These are phyloP conservation scores for Typhlichthys eigenmanni DNA, from an alignment of 2,797 vertebrate genomes.

Conservation along the genomic window DNA sequence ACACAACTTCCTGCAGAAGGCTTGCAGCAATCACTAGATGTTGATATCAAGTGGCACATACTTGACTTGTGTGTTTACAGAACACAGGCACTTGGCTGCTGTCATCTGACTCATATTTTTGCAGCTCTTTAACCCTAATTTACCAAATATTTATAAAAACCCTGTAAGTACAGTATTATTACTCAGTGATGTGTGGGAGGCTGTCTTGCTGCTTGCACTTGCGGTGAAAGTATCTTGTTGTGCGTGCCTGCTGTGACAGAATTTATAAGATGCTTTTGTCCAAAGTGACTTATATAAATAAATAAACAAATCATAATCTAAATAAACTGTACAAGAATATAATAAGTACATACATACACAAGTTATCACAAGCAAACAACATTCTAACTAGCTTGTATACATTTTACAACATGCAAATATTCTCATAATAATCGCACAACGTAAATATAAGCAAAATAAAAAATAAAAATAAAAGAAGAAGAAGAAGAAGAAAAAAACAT, in stretches of 20 bases:
- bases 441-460: background rate
- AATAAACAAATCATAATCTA: no score
- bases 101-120: constrained; percentile 10
- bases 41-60: constrained; percentile 21
- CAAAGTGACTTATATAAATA: no score
- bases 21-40: constrained; percentile 22
- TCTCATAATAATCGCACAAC: no score
- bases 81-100: constrained; percentile 10
- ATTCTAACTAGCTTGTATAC: background rate
- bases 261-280: no score
- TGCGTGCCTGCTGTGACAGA: no score
- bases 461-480: background rate
- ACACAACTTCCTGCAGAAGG: constrained; percentile 70
- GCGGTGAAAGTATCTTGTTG: no score
- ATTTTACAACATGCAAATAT: no score
- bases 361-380: no score
- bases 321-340: no score
- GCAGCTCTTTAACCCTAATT: constrained; percentile 6
- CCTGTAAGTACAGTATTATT: constrained; percentile 7
- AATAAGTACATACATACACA: no score
- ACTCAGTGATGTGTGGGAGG: background rate
- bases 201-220: background rate
- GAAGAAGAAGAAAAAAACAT: no score
- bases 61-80: constrained; percentile 16
- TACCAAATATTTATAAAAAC: background rate